Conservation (phyloP, 2,888 invertebrate genomes). For the Oligia strigilis region DNA sequence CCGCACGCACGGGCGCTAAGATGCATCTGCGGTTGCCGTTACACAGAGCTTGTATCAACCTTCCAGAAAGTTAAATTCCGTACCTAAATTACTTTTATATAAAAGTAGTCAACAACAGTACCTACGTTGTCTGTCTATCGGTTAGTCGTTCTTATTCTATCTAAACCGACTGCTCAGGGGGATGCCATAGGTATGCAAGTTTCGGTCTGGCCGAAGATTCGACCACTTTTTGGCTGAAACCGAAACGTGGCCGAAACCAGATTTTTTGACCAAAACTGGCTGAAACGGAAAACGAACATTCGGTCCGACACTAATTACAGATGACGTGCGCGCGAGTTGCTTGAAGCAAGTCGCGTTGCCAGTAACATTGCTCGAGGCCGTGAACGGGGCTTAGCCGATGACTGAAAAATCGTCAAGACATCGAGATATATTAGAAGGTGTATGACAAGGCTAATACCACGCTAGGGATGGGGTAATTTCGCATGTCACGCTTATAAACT, state of each 20-base stretch:
- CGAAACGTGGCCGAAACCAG: not conserved
- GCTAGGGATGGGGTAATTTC: constrained; percentile 43
- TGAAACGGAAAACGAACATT: not conserved
- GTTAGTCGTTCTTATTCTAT: not conserved
- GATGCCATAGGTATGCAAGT: not conserved
- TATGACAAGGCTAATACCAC: constrained; percentile 37
- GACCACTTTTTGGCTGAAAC: not conserved
- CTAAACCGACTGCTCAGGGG: not conserved
- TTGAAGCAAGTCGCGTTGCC: not conserved
- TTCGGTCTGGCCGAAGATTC: not conserved
- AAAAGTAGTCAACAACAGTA: not conserved
- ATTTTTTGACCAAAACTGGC: not conserved
- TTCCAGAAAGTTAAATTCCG: too few relatives aligned
- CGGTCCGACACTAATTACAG: not conserved
- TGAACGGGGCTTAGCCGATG: not conserved
- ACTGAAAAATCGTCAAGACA: constrained; percentile 11
- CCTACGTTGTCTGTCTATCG: not conserved
- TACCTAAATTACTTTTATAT: too few relatives aligned
- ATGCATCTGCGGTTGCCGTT: too few relatives aligned
- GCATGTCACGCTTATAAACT: constrained; percentile 58
- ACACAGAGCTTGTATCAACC: too few relatives aligned
- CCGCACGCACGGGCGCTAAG: too few relatives aligned
- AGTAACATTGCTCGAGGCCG: not conserved
- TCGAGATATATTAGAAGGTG: constrained; percentile 36
- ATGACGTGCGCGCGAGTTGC: not conserved